Evolutionary conservation across 2,113 vertebrate genomes (phyloP).

Genomic region (Petromus typicus): DNA sequence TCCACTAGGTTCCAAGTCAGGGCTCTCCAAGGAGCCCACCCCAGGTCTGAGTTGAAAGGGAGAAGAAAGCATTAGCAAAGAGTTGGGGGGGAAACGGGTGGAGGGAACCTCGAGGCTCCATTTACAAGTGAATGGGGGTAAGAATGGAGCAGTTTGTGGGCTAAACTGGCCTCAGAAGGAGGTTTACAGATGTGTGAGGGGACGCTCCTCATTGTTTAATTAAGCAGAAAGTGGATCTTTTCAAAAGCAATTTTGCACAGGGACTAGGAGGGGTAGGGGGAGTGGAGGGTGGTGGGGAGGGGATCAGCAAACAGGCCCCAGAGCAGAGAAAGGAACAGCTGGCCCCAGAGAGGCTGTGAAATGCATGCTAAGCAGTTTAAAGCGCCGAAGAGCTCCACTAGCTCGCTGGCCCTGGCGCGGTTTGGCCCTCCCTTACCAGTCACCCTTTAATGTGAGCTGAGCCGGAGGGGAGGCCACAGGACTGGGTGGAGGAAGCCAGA

Average conservation of each 20-base stretch:
- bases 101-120: slow-evolving; percentile 80
- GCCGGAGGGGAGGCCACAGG: slow-evolving; percentile 62
- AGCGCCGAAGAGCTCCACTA: slow-evolving; percentile 82
- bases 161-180: slow-evolving; percentile 96
- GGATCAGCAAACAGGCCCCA: slow-evolving; percentile 91
- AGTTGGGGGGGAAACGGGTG: slow-evolving; percentile 75
- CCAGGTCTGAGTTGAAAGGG: slow-evolving; percentile 83
- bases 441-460: slow-evolving; percentile 74
- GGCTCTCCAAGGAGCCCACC: slow-evolving; percentile 77
- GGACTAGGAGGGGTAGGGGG: slow-evolving; percentile 82
- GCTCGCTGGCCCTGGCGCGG: slow-evolving; percentile 43
- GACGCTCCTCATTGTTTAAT: slow-evolving; percentile 92
- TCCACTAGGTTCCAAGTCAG: slow-evolving; percentile 38
- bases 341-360: slow-evolving; percentile 93
- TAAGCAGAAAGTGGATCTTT: slow-evolving; percentile 94
- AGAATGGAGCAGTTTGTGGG: slow-evolving; percentile 97
- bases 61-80: slow-evolving; percentile 84
- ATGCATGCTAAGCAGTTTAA: slow-evolving; percentile 91
- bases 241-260: slow-evolving; percentile 94
- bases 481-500: not conserved
- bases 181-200: slow-evolving; percentile 98
- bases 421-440: slow-evolving; percentile 77
- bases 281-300: slow-evolving; percentile 81
- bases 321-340: slow-evolving; percentile 92
- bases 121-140: slow-evolving; percentile 96